Percentiles rank a stretch among this genome's conserved stretches.
Evolutionary conservation across 1,140 invertebrate genomes (phyloP).

Genomic region (Drosophila orosa): DNA sequence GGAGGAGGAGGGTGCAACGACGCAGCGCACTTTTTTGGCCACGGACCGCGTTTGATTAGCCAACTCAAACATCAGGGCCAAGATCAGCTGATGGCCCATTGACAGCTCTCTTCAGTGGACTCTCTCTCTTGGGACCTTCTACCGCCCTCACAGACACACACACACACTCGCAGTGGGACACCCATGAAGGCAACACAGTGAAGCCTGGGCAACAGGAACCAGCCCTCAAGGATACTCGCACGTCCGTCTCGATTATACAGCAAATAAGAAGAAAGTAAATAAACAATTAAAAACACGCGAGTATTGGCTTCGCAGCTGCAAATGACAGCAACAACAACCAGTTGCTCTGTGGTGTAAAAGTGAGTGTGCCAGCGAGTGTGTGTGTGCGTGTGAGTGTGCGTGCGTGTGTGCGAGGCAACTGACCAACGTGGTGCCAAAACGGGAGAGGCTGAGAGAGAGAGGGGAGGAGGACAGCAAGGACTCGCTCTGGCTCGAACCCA

Average conservation of each 20-base stretch:
- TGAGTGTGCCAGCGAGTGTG: conserved; percentile 33
- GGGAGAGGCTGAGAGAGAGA: conserved; percentile 7
- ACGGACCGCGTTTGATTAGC: conserved; percentile 76
- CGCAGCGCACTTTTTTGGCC: conserved; percentile 64
- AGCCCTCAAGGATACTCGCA: conserved; percentile 44
- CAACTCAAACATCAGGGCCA: conserved; percentile 81
- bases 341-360: conserved; percentile 44
- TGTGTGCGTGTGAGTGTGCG: conserved; percentile 35
- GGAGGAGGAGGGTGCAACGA: conserved; percentile 34
- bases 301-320: conserved; percentile 50
- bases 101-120: conserved; percentile 43
- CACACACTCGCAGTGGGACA: conserved; percentile 14
- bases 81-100: conserved; percentile 71
- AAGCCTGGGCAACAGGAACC: conserved; percentile 44
- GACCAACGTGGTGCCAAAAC: conserved; percentile 75
- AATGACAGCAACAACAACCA: conserved; percentile 62
- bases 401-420: conserved; percentile 42
- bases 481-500: conserved; percentile 53
- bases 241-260: conserved; percentile 83
- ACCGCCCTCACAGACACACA: conserved; percentile 12
- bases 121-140: not conserved
- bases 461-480: conserved; percentile 32
- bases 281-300: conserved; percentile 55
- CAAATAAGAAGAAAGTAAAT: conserved; percentile 55
- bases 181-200: conserved; percentile 36